Evolutionary conservation across 2,113 vertebrate genomes (phyloP).

Genomic region (Oceanodroma tethys): DNA sequence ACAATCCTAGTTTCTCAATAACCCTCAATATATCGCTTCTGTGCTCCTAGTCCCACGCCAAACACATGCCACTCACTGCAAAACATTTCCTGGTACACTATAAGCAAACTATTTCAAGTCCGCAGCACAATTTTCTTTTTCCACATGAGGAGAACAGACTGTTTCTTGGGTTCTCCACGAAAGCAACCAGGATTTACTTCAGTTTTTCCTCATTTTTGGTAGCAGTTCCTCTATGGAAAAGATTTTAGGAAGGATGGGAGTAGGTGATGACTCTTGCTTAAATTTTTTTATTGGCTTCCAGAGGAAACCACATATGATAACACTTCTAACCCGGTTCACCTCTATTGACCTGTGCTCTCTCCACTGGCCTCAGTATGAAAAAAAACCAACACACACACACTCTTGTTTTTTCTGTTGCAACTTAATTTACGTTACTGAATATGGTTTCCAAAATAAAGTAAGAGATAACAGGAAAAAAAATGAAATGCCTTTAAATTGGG

Average conservation of each 20-base stretch:
- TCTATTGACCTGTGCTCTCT: not conserved
- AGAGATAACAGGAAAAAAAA: not conserved
- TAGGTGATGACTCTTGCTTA: not conserved
- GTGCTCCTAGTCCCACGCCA: not conserved
- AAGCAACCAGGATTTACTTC: not conserved
- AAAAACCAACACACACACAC: not conserved
- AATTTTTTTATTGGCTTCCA: not conserved
- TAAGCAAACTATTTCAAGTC: not conserved
- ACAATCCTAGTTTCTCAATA: not conserved
- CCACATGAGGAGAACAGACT: not conserved
- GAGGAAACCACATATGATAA: not conserved
- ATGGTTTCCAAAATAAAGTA: not conserved
- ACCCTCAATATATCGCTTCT: not conserved
- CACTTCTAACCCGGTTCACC: not conserved
- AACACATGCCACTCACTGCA: not conserved
- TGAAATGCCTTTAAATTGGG: not conserved
- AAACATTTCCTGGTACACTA: not conserved
- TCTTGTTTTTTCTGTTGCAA: not conserved
- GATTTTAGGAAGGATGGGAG: not conserved
- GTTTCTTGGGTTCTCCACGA: not conserved
- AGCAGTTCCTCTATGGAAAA: not conserved
- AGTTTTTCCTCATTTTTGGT: not conserved
- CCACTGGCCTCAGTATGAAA: not conserved
- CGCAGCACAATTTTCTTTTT: not conserved
- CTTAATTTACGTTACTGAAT: not conserved